phyloP scores from a whole-genome alignment of 2,797 vertebrate genomes.

The Selene dorsalis region DNA sequence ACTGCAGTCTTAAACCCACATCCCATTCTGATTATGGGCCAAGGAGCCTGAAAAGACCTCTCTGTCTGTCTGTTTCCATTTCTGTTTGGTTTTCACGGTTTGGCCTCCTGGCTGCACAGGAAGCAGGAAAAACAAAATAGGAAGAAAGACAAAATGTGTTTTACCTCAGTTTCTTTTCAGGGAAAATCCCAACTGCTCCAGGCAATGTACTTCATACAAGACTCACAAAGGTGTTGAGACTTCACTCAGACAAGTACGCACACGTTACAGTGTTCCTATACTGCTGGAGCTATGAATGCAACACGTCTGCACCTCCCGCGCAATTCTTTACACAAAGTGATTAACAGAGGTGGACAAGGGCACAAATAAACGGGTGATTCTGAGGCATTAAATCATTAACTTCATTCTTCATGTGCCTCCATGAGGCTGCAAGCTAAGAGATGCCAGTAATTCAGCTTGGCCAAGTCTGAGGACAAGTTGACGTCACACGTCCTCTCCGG shows the following conservation, averaged over 20 bases:
- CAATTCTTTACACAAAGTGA: constrained; percentile 41
- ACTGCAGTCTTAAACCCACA: constrained; percentile 75
- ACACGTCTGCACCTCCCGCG: neutral
- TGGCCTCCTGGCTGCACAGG: constrained; percentile 63
- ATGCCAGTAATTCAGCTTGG: constrained; percentile 44
- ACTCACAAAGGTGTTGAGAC: constrained; percentile 52
- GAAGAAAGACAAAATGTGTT: constrained; percentile 62
- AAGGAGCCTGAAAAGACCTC: constrained; percentile 73
- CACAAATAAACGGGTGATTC: constrained; percentile 50
- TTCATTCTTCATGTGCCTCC: constrained; percentile 29
- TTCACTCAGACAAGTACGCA: constrained; percentile 54
- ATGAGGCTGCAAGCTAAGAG: constrained; percentile 30
- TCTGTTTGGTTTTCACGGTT: constrained; percentile 75
- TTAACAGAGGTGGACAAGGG: constrained; percentile 38
- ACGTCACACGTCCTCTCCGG: constrained; percentile 55
- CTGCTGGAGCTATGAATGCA: constrained; percentile 27
- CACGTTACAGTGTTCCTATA: constrained; percentile 43
- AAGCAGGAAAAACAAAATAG: constrained; percentile 65
- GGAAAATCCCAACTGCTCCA: constrained; percentile 71
- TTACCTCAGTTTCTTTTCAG: constrained; percentile 66
- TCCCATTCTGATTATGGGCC: constrained; percentile 72
- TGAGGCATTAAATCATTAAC: constrained; percentile 40
- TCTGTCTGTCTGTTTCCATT: constrained; percentile 74
- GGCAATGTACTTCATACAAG: constrained; percentile 45
- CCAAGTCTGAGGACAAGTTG: constrained; percentile 46